Conservation (phyloP, 2,888 invertebrate genomes). For the Charanyca ferruginea region DNA sequence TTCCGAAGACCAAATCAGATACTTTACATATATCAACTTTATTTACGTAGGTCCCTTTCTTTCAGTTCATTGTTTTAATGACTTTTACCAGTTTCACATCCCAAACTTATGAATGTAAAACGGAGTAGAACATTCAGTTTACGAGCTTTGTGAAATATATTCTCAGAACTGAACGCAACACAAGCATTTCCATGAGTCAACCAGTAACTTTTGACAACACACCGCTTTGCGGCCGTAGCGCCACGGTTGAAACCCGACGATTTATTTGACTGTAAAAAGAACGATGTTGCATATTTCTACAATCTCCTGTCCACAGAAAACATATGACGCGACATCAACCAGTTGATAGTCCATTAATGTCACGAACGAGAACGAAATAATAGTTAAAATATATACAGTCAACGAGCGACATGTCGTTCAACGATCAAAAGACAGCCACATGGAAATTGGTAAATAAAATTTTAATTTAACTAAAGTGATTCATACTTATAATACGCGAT, state of each 20-base stretch:
- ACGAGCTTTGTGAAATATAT: constrained; percentile 38
- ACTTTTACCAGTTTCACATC: constrained; percentile 6
- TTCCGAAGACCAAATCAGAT: too few species aligned
- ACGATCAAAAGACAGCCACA: constrained; percentile 54
- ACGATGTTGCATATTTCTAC: constrained; percentile 56
- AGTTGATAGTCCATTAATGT: constrained; percentile 80
- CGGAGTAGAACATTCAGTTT: constrained; percentile 29
- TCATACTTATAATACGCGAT: constrained; percentile 40
- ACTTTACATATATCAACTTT: too few species aligned
- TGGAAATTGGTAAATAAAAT: constrained; percentile 42
- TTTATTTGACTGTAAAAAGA: constrained; percentile 58
- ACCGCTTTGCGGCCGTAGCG: constrained; percentile 5
- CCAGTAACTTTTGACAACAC: constrained; percentile 24
- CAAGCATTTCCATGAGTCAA: constrained; percentile 42
- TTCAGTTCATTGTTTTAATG: neutral
- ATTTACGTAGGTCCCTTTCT: neutral
- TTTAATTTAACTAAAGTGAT: constrained; percentile 49
- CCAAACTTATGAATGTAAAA: constrained; percentile 34
- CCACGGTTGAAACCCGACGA: constrained; percentile 35
- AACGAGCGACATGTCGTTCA: constrained; percentile 58
- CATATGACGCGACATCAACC: constrained; percentile 69
- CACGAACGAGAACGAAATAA: constrained; percentile 71
- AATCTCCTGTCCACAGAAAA: constrained; percentile 59
- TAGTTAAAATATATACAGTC: constrained; percentile 69
- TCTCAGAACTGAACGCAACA: constrained; percentile 27